phyloP scores from a whole-genome alignment of 2,888 invertebrate species.

The Lasiommata megera region DNA sequence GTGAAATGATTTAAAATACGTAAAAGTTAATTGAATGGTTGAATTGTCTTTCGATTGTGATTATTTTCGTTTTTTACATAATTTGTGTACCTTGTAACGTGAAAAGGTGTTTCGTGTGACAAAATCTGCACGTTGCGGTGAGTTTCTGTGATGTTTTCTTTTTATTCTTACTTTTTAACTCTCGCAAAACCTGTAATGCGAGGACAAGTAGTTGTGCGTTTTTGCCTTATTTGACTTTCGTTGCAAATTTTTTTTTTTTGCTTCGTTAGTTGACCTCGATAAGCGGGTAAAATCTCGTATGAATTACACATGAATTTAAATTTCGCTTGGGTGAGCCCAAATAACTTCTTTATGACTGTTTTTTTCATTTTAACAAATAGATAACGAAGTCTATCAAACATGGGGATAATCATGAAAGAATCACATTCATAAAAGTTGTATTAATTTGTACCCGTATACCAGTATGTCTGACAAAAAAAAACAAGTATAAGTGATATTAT shows the following conservation, averaged over 20 bases:
- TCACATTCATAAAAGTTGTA: no score
- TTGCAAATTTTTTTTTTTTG: slow-evolving; percentile 55
- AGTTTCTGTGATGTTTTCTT: slow-evolving; percentile 30
- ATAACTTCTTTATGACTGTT: not conserved
- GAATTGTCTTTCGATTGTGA: slow-evolving; percentile 22
- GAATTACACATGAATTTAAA: slow-evolving; percentile 13
- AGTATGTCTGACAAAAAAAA: no score
- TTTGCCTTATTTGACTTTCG: slow-evolving; percentile 50
- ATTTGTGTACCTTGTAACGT: slow-evolving; percentile 13
- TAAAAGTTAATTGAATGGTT: slow-evolving; percentile 12
- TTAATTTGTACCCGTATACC: no score
- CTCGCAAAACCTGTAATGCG: slow-evolving; percentile 26
- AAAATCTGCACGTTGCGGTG: slow-evolving; percentile 24
- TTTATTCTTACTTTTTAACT: slow-evolving; percentile 16
- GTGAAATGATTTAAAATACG: not conserved
- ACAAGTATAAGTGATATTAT: no score
- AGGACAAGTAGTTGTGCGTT: slow-evolving; percentile 29
- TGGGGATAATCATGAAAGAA: no score
- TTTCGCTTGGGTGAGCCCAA: not conserved
- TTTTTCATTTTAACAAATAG: no score
- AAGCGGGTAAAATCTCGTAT: slow-evolving; percentile 23
- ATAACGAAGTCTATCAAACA: no score
- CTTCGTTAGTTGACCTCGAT: slow-evolving; percentile 49
- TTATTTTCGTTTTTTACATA: slow-evolving; percentile 27
- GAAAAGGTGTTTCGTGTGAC: slow-evolving; percentile 8